These are phyloP conservation scores for Hemibagrus wyckioides DNA, from an alignment of 2,113 vertebrate species.

Conservation along the genomic window DNA sequence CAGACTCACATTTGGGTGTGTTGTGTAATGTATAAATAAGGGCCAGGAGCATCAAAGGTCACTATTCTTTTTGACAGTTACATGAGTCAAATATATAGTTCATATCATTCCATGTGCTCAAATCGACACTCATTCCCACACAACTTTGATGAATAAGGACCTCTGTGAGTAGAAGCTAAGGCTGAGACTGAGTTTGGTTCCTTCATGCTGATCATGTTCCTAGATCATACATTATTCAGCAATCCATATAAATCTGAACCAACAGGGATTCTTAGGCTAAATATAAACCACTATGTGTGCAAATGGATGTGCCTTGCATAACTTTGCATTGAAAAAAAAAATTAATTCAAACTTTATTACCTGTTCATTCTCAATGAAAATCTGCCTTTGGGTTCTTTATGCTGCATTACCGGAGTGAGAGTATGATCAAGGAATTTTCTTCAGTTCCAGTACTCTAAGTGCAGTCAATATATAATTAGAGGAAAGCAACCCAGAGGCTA, in stretches of 20 bases:
- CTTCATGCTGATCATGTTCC: not conserved
- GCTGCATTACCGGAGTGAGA: too few species aligned
- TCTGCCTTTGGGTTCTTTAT: not conserved
- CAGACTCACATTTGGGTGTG: not conserved
- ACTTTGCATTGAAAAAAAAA: not conserved
- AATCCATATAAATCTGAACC: not conserved
- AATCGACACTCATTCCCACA: not conserved
- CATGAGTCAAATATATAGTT: not conserved
- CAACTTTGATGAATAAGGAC: not conserved
- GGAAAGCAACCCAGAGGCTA: not conserved
- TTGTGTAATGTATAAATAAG: not conserved
- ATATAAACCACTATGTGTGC: not conserved
- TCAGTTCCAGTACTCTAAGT: not conserved
- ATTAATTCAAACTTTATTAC: not conserved
- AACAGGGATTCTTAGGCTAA: not conserved
- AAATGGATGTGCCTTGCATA: constrained; percentile 1
- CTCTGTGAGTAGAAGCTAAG: not conserved
- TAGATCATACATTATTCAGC: constrained; percentile 8
- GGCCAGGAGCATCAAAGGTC: not conserved
- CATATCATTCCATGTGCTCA: not conserved
- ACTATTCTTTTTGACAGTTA: not conserved
- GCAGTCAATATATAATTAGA: not conserved
- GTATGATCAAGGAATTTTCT: not conserved
- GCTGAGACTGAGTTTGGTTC: not conserved
- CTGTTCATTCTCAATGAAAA: not conserved